Evolutionary conservation across 2,113 vertebrate species (phyloP), one percentile per base, ranked within the genome.

Genomic region (Chaenocephalus aceratus): DNA sequence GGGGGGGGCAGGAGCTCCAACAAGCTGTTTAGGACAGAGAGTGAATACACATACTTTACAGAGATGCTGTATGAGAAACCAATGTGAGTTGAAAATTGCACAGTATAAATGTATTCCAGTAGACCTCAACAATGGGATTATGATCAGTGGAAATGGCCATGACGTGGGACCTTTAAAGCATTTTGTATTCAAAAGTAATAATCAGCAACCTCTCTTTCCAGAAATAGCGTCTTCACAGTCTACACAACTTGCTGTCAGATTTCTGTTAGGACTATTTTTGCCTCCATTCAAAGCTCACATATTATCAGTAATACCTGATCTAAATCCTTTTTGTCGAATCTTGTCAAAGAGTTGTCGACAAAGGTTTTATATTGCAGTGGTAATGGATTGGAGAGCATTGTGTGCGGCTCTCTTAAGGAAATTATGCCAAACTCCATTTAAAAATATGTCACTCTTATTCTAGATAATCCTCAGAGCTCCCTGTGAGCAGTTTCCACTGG

Each of bases 381-480:
- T 12, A 11, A 18, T 23, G n/a, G n/a, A 53, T 14, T 16, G 26
- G 23, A 52, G 9, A 66, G 64, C 46, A 13, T 46, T 51, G 0
- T 34, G 6, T 45, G 14, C 9, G n/a, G 5, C 41, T 58, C n/a
- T 48, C 34, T 46, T n/a, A 14, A 44, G 34, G 30, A 60, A 26
- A 54, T 46, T 15, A 30, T 14, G 14, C 3, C 13, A 23, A 62
- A 74, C 23, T 66, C 30, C 14, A 21, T 74, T 53, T 61, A 45
- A 23, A 58, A 73, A 52, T 26, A n/a, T 52, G 16, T 49, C 4
- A 4, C 8, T 77, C 10, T 18, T 18, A 26, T 5, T 14, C 36
- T 14, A 21, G 34, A 66, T 60, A 56, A 61, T 76, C 67, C 73
- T 56, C 15, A 13, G 15, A 54, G 2, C 11, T 49, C 69, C 5